These are phyloP conservation scores for Dioctria rufipes DNA, from an alignment of 2,888 invertebrate species.

Conservation along the genomic window DNA sequence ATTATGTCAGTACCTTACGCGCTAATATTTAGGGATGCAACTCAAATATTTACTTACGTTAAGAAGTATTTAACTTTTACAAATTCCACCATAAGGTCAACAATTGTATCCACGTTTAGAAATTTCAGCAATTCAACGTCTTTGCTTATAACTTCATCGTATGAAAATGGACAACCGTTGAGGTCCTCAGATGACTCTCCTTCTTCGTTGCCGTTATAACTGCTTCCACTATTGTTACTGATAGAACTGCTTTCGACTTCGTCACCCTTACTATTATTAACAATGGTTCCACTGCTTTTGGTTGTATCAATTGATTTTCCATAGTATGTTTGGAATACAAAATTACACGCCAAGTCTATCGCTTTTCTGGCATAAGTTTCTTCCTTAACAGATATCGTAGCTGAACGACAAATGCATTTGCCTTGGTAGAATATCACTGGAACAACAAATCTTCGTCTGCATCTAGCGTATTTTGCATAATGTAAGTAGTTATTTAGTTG, in stretches of 20 bases:
- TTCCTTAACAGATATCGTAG: conserved; percentile 81
- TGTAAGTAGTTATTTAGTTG: conserved; percentile 8
- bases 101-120: conserved; percentile 81
- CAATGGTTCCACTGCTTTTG: neutral
- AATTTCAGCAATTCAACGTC: conserved; percentile 81
- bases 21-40: too few species aligned
- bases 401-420: conserved; percentile 81
- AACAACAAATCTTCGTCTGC: conserved; percentile 82
- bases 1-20: too few species aligned
- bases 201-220: conserved; percentile 63
- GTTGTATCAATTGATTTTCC: conserved; percentile 51
- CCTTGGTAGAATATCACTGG: conserved; percentile 84
- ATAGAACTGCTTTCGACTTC: too few species aligned
- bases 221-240: conserved; percentile 54
- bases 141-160: conserved; percentile 68
- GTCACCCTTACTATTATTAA: conserved; percentile 20
- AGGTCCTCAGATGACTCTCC: conserved; percentile 66
- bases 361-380: conserved; percentile 83
- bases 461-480: conserved; percentile 79
- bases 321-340: conserved; percentile 62
- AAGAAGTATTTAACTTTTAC: conserved; percentile 86
- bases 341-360: conserved; percentile 72
- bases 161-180: conserved; percentile 65
- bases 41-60: conserved; percentile 70
- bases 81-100: conserved; percentile 89